Percentiles rank a stretch among this genome's conserved stretches.
These are phyloP conservation scores for Caenorhabditis macrosperma DNA, from an alignment of 2,888 invertebrate species.

Conservation along the genomic window DNA sequence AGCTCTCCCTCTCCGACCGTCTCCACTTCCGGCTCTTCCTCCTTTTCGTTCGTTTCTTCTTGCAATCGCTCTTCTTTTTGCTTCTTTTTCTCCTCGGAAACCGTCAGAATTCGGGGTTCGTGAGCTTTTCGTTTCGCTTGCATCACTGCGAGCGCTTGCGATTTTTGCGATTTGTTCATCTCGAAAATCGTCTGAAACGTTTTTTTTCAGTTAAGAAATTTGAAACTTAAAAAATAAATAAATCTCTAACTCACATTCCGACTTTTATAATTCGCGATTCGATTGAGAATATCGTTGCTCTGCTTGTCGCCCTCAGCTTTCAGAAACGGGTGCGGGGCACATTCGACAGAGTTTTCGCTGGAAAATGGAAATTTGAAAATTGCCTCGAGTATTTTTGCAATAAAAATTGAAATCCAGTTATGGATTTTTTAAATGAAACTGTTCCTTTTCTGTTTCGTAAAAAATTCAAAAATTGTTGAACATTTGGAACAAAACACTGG, in stretches of 20 bases:
- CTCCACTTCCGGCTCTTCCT: slow-evolving; percentile 16
- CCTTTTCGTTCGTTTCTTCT: slow-evolving; percentile 20
- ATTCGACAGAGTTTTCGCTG: slow-evolving; percentile 59
- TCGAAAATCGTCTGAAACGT: slow-evolving; percentile 88
- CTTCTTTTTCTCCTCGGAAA: slow-evolving; percentile 59
- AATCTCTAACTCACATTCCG: slow-evolving; percentile 55
- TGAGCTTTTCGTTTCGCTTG: slow-evolving; percentile 86
- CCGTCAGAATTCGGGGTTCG: slow-evolving; percentile 81
- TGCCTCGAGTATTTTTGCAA: no score
- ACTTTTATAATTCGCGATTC: slow-evolving; percentile 66
- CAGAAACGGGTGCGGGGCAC: slow-evolving; percentile 68
- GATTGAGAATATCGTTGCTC: slow-evolving; percentile 63
- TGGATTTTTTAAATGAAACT: no score
- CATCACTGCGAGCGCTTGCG: slow-evolving; percentile 88
- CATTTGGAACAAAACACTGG: no score
- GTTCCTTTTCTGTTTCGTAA: neutral
- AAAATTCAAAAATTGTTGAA: neutral
- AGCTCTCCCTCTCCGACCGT: slow-evolving; percentile 35
- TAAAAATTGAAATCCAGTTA: no score
- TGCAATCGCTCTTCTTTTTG: slow-evolving; percentile 28
- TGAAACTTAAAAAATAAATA: no score
- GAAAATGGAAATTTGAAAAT: no score
- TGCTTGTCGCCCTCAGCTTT: slow-evolving; percentile 64
- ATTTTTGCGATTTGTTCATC: slow-evolving; percentile 88
- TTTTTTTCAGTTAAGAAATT: no score